phyloP scores from a whole-genome alignment of 2,888 invertebrate species.

The Hydrotaea cyrtoneurina region DNA sequence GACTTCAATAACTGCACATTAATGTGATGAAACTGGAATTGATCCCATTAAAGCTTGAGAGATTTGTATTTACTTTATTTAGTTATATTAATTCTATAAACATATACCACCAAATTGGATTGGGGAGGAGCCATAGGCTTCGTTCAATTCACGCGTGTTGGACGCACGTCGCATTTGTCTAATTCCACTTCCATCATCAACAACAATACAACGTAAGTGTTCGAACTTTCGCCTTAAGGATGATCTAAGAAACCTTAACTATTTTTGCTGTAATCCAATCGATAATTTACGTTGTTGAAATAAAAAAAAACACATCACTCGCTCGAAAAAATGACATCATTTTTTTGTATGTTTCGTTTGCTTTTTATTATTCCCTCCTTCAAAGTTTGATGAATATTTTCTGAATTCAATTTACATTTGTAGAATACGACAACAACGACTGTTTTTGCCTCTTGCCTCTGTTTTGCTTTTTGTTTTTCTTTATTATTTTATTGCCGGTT shows the following conservation, averaged over 20 bases:
- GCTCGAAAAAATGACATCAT: conserved; percentile 62
- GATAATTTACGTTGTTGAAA: conserved; percentile 55
- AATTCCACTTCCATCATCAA: too few relatives aligned
- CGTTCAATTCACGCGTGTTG: too few relatives aligned
- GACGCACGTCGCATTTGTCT: too few relatives aligned
- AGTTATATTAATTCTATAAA: too few relatives aligned
- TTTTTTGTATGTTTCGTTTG: conserved; percentile 41
- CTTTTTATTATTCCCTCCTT: conserved; percentile 6
- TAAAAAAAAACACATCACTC: conserved; percentile 18
- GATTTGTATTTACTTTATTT: too few relatives aligned
- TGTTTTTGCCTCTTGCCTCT: conserved; percentile 31
- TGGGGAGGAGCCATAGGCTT: too few relatives aligned
- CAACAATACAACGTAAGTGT: too few relatives aligned
- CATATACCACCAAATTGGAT: too few relatives aligned
- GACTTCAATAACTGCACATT: too few relatives aligned
- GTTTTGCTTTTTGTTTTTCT: conserved; percentile 42
- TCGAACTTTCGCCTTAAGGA: conserved; percentile 23
- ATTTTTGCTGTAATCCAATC: conserved; percentile 18
- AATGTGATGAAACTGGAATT: too few relatives aligned
- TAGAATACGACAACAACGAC: conserved; percentile 16
- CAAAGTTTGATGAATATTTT: conserved; percentile 54
- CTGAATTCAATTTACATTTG: conserved; percentile 55
- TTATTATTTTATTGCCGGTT: conserved; percentile 43
- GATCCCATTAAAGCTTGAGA: too few relatives aligned
- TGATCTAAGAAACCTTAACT: conserved; percentile 33